phyloP scores from a whole-genome alignment of 2,888 invertebrate species.

The Cerceris rybyensis region DNA sequence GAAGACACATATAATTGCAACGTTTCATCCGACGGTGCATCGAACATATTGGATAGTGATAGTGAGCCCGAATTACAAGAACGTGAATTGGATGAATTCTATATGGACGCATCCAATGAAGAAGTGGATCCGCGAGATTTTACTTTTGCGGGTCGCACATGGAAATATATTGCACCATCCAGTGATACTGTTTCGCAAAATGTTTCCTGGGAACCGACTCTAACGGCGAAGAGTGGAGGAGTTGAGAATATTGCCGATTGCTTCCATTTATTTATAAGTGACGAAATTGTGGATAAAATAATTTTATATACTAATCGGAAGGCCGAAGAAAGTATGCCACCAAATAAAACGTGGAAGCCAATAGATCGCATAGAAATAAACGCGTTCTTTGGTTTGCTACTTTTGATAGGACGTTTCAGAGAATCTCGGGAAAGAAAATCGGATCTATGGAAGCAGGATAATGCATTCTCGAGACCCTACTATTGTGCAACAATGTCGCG shows the following conservation, averaged over 20 bases:
- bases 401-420: conserved; percentile 18
- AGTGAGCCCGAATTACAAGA: not conserved
- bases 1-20: not conserved
- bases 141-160: not conserved
- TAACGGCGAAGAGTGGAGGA: not conserved
- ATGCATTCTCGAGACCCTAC: conserved; percentile 3
- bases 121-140: not conserved
- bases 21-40: not conserved
- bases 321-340: conserved; percentile 3
- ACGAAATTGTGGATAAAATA: conserved; percentile 11
- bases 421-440: conserved; percentile 22
- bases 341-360: conserved; percentile 19
- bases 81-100: not conserved
- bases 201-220: not conserved
- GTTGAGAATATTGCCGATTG: conserved; percentile 9
- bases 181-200: not conserved
- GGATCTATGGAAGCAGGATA: conserved; percentile 11
- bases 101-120: not conserved
- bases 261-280: conserved; percentile 22
- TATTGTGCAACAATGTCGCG: conserved; percentile 27
- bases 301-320: conserved; percentile 23
- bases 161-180: not conserved
- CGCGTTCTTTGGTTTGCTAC: conserved; percentile 26
- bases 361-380: conserved; percentile 20
- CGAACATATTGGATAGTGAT: not conserved